A percentile compares a stretch with the other conserved stretches of the same genome.
Conservation (phyloP, 2,797 vertebrate genomes). For the Balearica regulorum region DNA sequence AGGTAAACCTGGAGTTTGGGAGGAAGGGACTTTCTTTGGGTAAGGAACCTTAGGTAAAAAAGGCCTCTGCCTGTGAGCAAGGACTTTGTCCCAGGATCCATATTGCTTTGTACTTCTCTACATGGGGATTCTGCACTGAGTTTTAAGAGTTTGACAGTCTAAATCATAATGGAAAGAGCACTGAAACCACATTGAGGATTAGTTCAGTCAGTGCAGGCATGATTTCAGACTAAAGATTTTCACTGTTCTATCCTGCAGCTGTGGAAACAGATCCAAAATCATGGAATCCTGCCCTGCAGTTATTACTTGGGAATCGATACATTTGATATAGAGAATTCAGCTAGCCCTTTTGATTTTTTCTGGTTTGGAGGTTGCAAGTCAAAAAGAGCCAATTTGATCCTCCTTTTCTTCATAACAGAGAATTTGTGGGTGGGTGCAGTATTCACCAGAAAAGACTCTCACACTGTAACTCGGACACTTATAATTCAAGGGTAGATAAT, state of each 20-base stretch:
- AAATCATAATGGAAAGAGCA: neutral
- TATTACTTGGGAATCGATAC: accelerated
- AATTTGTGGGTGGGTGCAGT: neutral
- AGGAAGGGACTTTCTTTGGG: neutral
- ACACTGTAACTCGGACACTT: neutral
- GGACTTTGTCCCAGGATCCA: neutral
- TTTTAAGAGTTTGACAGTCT: neutral
- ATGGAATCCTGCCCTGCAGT: neutral
- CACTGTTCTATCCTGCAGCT: neutral
- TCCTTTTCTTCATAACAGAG: neutral
- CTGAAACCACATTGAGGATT: neutral
- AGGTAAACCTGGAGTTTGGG: neutral
- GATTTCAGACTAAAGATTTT: neutral
- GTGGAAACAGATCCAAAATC: neutral
- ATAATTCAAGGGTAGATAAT: neutral
- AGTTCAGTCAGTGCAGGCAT: neutral
- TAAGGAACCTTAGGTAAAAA: neutral
- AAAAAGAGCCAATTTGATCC: neutral
- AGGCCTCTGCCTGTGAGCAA: neutral
- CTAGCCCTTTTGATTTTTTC: neutral
- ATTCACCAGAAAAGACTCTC: neutral
- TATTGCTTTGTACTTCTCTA: neutral
- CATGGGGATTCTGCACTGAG: neutral
- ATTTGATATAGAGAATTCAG: neutral
- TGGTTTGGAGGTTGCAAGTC: neutral